Evolutionary conservation across 2,888 invertebrate species (phyloP).

Genomic region (Xanthorhoe spadicearia): DNA sequence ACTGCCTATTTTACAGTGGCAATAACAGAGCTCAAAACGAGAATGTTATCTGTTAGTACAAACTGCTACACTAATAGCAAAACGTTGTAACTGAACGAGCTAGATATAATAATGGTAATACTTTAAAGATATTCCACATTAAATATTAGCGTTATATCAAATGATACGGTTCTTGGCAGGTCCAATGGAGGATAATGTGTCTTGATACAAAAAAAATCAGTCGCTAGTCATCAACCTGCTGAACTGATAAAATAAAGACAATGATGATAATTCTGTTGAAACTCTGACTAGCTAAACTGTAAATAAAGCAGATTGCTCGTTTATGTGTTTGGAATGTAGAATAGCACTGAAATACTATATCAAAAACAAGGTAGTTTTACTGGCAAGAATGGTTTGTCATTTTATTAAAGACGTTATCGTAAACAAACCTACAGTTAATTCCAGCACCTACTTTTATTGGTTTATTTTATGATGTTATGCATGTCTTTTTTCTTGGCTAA

Average conservation of each 20-base stretch:
- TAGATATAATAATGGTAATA: constrained; percentile 61
- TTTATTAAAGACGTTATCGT: too few species aligned
- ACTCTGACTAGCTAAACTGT: too few species aligned
- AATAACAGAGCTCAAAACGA: constrained; percentile 48
- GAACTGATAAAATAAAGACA: background rate
- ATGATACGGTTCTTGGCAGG: constrained; percentile 34
- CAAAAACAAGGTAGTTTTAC: too few species aligned
- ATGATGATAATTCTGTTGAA: too few species aligned
- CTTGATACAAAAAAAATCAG: background rate
- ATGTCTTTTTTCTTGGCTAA: too few species aligned
- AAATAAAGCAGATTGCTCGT: too few species aligned
- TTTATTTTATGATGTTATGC: too few species aligned
- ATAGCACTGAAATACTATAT: too few species aligned
- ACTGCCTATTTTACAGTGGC: constrained; percentile 18
- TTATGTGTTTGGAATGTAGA: too few species aligned
- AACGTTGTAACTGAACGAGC: constrained; percentile 65
- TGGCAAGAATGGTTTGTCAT: too few species aligned
- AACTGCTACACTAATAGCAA: constrained; percentile 72
- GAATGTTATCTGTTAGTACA: constrained; percentile 71
- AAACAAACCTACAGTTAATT: too few species aligned
- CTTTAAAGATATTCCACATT: constrained; percentile 48
- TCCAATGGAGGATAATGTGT: constrained; percentile 2
- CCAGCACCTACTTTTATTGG: too few species aligned
- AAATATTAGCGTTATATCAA: constrained; percentile 33
- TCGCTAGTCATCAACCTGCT: background rate